Percentiles rank a stretch among this genome's conserved stretches.
These are phyloP conservation scores for Adela reaumurella DNA, from an alignment of 2,888 invertebrate genomes.

Conservation along the genomic window DNA sequence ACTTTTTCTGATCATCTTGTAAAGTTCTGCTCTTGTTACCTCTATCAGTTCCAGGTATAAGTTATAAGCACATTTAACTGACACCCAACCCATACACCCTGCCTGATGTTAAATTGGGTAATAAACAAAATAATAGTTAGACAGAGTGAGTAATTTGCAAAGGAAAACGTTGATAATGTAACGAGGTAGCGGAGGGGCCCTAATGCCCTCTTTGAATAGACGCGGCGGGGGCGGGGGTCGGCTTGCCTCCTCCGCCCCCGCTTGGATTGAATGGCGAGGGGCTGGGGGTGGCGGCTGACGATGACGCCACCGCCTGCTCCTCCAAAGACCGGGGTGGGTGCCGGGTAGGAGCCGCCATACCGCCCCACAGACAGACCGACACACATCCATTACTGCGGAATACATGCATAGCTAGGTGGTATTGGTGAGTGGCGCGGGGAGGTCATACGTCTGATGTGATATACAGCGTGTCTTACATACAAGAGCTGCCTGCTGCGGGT, in stretches of 20 bases:
- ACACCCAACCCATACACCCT: no score
- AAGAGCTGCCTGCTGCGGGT: background rate
- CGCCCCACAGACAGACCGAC: no score
- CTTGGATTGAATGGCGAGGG: background rate
- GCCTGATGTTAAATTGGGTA: background rate
- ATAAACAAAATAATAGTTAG: no score
- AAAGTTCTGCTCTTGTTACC: no score
- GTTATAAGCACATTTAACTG: no score
- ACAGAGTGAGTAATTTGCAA: conserved; percentile 18
- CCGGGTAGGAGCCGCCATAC: no score
- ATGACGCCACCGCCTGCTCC: background rate
- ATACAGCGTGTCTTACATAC: background rate
- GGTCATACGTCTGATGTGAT: background rate
- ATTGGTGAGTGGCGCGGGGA: background rate
- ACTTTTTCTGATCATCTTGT: no score
- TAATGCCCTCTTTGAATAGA: conserved; percentile 37
- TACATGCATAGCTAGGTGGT: no score
- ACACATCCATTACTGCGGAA: no score
- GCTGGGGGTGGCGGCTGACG: background rate
- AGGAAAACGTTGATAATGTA: conserved; percentile 30
- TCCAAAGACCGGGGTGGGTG: no score
- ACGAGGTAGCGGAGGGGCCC: conserved; percentile 23
- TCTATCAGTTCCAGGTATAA: no score
- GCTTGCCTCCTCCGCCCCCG: background rate
- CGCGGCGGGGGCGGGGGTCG: conserved; percentile 16